Evolutionary conservation across 2,113 vertebrate species (phyloP), one percentile per base, ranked within the genome.

Genomic region (Cottus gobio): DNA sequence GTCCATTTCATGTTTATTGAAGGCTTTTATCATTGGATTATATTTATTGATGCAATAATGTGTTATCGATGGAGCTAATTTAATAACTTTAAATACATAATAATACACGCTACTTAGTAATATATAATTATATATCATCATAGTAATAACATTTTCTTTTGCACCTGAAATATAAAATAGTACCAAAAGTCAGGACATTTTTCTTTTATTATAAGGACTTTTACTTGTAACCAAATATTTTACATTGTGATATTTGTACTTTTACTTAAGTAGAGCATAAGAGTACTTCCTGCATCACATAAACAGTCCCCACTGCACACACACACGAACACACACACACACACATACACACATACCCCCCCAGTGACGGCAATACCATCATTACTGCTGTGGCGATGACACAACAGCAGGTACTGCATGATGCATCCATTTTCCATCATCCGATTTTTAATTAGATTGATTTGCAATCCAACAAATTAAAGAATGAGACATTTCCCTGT

Each of bases 401-500:
- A 44, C 50, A 73, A 60, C 75, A 80, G 71, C 66, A 84, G 60
- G 64, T 70, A 65, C 16, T 16, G 31, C 12, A 74, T 70, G 52
- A 76, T 57, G 16, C 52, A 48, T 15, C 42, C 50, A 66, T 85
- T 72, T 65, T 75, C 75, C 73, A 79, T 56, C 70, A 15, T 50
- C 12, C 1, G 5, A 62, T 77, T 79, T 67, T 52, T 67, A 69
- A 76, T 76, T 67, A 77, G 65, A 87, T 80, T 81, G 71, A 84
- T 79, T 87, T 80, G 60, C 42, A 81, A 79, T 74, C 2, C 4
- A 62, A 73, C 73, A 72, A 80, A 85, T 87, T 24, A 86, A 84
- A 87, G 75, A 82, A 80, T 69, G 52, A 86, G 63, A 82, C 75
- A 62, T 84, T 68, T 86, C 80, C 75, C 37, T 62, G 72, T 83